phyloP scores from a whole-genome alignment of 2,113 vertebrate genomes.

The Azemiops feae region DNA sequence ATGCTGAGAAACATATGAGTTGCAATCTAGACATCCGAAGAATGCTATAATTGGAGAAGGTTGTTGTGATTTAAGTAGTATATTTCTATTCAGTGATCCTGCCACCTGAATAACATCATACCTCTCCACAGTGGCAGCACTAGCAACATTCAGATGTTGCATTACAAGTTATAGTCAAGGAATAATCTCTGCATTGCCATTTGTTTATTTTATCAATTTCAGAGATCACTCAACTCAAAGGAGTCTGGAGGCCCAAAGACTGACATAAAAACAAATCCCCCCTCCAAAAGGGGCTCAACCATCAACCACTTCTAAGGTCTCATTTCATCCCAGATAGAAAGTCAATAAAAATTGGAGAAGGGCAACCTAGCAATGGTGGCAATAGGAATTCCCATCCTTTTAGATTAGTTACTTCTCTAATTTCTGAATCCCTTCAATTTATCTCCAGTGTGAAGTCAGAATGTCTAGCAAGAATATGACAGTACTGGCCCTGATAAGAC shows the following conservation, averaged over 20 bases:
- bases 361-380: not conserved
- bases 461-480: not conserved
- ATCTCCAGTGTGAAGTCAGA: not conserved
- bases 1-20: not conserved
- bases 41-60: not conserved
- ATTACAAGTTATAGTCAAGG: not conserved
- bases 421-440: not conserved
- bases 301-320: not conserved
- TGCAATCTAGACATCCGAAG: not conserved
- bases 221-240: not conserved
- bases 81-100: not conserved
- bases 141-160: not conserved
- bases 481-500: not conserved
- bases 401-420: too few relatives aligned
- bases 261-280: not conserved
- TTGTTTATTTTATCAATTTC: not conserved
- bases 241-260: not conserved
- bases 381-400: not conserved
- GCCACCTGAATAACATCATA: not conserved
- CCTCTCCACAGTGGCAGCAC: not conserved
- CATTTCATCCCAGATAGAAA: not conserved
- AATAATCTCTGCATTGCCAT: not conserved
- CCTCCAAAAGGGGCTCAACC: not conserved
- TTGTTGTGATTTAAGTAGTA: not conserved
- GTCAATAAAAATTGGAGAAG: not conserved